Evolutionary conservation across 2,888 invertebrate species (phyloP).

Genomic region (Thereva unica): DNA sequence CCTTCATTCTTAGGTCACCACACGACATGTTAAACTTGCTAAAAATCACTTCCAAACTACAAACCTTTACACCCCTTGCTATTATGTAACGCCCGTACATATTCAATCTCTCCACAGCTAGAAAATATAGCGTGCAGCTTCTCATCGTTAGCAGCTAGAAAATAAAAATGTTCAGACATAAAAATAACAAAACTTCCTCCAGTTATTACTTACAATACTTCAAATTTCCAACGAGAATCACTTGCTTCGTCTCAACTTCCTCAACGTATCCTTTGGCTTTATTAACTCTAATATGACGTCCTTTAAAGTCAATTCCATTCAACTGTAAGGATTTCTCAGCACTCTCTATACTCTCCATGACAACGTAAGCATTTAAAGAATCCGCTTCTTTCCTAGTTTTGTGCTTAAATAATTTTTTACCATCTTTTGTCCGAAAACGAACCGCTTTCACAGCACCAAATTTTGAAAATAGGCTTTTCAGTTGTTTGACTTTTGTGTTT

Average conservation of each 20-base stretch:
- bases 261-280: conserved; percentile 40
- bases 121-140: conserved; percentile 54
- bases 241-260: conserved; percentile 48
- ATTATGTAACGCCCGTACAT: conserved; percentile 53
- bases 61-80: conserved; percentile 52
- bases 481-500: conserved; percentile 53
- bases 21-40: too few relatives aligned
- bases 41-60: background rate
- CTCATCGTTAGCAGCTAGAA: conserved; percentile 53
- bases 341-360: conserved; percentile 47
- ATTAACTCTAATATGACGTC: conserved; percentile 52
- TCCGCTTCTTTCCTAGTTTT: conserved; percentile 50
- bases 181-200: background rate
- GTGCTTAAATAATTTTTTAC: conserved; percentile 51
- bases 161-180: background rate
- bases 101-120: conserved; percentile 56
- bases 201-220: conserved; percentile 52
- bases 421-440: conserved; percentile 53
- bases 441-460: conserved; percentile 49
- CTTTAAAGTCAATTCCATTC: conserved; percentile 53
- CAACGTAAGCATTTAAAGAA: conserved; percentile 53
- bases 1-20: too few relatives aligned
- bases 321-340: conserved; percentile 50
- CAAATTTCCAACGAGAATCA: conserved; percentile 55
- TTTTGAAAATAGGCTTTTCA: conserved; percentile 48